These are phyloP conservation scores for Gymnarchus niloticus DNA, from an alignment of 2,113 vertebrate species.

Conservation along the genomic window DNA sequence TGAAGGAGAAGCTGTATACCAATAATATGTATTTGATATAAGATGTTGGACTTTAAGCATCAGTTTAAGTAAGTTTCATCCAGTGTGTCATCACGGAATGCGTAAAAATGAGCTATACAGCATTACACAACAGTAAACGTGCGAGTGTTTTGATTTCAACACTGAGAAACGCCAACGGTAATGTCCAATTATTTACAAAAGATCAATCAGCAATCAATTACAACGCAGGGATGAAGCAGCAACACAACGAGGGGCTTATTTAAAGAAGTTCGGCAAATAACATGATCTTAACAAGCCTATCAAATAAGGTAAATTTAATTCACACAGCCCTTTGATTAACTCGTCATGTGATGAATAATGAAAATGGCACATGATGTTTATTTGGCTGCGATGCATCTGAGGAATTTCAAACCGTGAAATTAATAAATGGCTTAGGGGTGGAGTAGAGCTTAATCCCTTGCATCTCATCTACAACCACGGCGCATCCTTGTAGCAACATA, in stretches of 20 bases:
- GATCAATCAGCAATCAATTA: neutral
- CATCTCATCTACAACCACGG: neutral
- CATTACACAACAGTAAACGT: neutral
- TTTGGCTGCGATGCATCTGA: neutral
- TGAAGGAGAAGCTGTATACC: neutral
- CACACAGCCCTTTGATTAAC: constrained; percentile 4
- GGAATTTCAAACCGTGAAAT: constrained; percentile 11
- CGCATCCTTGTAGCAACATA: neutral
- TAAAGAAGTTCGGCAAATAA: neutral
- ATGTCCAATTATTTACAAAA: too few species aligned
- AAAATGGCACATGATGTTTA: constrained; percentile 15
- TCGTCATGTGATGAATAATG: constrained; percentile 16
- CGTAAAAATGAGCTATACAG: neutral
- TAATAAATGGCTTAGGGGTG: constrained; percentile 9
- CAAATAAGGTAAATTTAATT: constrained; percentile 7
- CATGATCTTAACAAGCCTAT: neutral
- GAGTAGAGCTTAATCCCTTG: neutral
- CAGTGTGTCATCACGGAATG: neutral
- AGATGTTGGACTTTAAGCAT: neutral
- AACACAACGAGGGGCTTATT: neutral
- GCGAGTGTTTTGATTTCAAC: neutral
- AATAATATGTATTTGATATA: neutral
- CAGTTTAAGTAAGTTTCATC: neutral
- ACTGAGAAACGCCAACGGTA: neutral
- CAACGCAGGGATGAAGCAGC: neutral